Conservation (phyloP, 2,888 invertebrate species). For the Eustalomyia histrio region DNA sequence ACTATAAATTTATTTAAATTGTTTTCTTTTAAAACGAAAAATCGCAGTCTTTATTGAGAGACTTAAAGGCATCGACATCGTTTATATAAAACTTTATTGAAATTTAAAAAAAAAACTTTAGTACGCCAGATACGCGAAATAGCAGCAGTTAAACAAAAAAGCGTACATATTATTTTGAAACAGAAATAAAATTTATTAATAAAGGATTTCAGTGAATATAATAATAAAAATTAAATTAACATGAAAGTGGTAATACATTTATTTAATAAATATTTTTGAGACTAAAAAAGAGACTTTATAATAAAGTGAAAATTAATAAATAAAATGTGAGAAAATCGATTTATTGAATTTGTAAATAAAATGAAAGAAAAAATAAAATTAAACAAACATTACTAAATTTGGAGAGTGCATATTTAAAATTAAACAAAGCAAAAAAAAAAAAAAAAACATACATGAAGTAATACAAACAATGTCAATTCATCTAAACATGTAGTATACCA, state of each 20-base stretch:
- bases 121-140: conserved; percentile 5
- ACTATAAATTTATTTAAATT: conserved; percentile 57
- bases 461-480: too few species aligned
- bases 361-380: too few species aligned
- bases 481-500: too few species aligned
- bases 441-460: too few species aligned
- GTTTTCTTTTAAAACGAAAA: conserved; percentile 47
- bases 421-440: too few species aligned
- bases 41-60: conserved; percentile 44
- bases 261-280: not conserved
- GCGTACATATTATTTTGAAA: not conserved
- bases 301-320: not conserved
- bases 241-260: conserved; percentile 45
- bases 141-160: conserved; percentile 1
- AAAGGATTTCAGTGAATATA: not conserved
- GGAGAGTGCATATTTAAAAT: too few species aligned
- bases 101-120: conserved; percentile 33
- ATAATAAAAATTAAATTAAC: not conserved
- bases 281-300: not conserved
- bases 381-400: too few species aligned
- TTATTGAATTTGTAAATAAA: too few species aligned
- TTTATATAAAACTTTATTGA: conserved; percentile 44
- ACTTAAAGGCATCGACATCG: conserved; percentile 28
- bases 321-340: not conserved
- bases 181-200: not conserved